phyloP scores from a whole-genome alignment of 2,888 invertebrate species.

The Diaprepes abbreviatus region DNA sequence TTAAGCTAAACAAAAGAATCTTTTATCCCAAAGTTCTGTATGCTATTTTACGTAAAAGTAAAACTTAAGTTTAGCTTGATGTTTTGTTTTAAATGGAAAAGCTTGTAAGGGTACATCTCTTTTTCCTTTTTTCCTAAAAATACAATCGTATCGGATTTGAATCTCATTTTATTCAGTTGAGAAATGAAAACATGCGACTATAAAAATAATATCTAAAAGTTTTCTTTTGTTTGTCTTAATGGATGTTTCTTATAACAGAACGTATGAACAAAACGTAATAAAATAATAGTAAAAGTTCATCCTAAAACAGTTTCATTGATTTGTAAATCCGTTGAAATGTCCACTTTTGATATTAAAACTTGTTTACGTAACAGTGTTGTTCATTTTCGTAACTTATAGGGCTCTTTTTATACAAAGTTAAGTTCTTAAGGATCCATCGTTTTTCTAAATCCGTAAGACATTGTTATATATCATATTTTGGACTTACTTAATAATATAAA shows the following conservation, averaged over 20 bases:
- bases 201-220: neutral
- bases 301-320: neutral
- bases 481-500: too few relatives aligned
- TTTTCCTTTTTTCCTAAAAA: constrained; percentile 26
- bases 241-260: neutral
- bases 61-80: constrained; percentile 27
- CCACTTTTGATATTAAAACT: too few relatives aligned
- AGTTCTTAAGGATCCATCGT: too few relatives aligned
- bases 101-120: constrained; percentile 10
- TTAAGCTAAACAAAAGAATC: constrained; percentile 4
- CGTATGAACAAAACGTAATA: neutral
- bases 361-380: too few relatives aligned
- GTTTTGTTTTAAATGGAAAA: constrained; percentile 35
- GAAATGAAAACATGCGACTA: constrained; percentile 8
- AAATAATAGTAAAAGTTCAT: neutral
- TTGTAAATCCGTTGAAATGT: too few relatives aligned
- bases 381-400: too few relatives aligned
- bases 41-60: constrained; percentile 22
- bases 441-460: too few relatives aligned
- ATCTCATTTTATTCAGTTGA: constrained; percentile 25
- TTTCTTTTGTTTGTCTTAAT: constrained; percentile 2
- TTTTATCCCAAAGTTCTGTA: constrained; percentile 6
- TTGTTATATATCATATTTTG: too few relatives aligned
- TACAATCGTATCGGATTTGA: constrained; percentile 21
- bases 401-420: too few relatives aligned